phyloP scores from a whole-genome alignment of 2,888 invertebrate genomes.

The Horisme vitalbata region DNA sequence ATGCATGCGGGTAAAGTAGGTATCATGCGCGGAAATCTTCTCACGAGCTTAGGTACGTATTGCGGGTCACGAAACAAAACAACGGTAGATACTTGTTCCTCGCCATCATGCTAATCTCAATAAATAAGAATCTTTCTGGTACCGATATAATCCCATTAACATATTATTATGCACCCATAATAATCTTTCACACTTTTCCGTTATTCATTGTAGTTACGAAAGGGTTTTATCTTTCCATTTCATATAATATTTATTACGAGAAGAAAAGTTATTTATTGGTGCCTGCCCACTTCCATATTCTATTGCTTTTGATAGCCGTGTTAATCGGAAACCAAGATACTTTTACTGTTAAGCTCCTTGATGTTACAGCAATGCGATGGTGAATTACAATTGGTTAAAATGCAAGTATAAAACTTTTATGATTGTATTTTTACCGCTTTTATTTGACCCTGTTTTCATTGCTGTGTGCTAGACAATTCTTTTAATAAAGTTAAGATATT shows the following conservation, averaged over 20 bases:
- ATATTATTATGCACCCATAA: constrained; percentile 31
- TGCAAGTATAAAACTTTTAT: constrained; percentile 20
- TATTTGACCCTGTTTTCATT: too few relatives aligned
- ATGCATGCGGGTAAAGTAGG: constrained; percentile 12
- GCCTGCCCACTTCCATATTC: constrained; percentile 17
- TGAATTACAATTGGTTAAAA: constrained; percentile 25
- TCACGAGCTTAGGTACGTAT: constrained; percentile 48
- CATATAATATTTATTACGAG: constrained; percentile 31
- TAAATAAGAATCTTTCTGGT: constrained; percentile 49
- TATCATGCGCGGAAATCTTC: constrained; percentile 55
- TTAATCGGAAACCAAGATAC: constrained; percentile 32
- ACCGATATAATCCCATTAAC: constrained; percentile 36
- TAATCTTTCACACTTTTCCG: constrained; percentile 29
- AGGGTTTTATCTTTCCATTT: constrained; percentile 32
- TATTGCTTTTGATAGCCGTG: constrained; percentile 31
- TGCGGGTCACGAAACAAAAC: constrained; percentile 61
- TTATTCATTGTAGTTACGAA: constrained; percentile 31
- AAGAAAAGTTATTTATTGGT: constrained; percentile 28
- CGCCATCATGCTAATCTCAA: constrained; percentile 41
- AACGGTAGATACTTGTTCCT: constrained; percentile 61
- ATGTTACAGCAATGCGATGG: constrained; percentile 23
- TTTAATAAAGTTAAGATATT: too few relatives aligned
- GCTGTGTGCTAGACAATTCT: too few relatives aligned
- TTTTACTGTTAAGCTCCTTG: constrained; percentile 27
- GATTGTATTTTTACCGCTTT: too few relatives aligned